Evolutionary conservation across 2,113 vertebrate species (phyloP).

Genomic region (Acrocephalus kingi): DNA sequence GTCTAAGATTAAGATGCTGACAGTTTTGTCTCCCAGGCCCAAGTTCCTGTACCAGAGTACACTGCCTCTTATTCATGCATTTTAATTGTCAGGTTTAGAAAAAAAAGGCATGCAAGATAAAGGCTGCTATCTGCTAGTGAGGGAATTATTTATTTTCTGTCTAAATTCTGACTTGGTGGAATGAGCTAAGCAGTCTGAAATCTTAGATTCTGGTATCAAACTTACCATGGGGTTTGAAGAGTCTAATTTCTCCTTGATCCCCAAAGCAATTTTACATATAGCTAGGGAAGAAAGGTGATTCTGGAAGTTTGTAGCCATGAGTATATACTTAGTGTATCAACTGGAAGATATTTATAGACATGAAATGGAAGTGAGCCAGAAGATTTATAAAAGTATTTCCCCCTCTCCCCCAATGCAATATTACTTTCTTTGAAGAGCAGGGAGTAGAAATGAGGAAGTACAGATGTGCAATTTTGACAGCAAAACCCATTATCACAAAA

Average conservation of each 20-base stretch:
- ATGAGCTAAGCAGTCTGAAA: background rate
- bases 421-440: background rate
- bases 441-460: background rate
- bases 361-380: background rate
- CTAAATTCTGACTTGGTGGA: background rate
- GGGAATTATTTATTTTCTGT: background rate
- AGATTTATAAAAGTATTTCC: background rate
- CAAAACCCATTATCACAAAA: constrained; percentile 14
- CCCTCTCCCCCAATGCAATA: background rate
- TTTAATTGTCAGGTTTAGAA: background rate
- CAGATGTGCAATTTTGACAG: constrained; percentile 1
- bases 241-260: background rate
- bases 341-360: background rate
- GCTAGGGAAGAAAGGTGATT: background rate
- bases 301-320: background rate
- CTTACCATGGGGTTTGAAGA: background rate
- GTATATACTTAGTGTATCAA: background rate
- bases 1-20: constrained; percentile 27
- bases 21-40: constrained; percentile 3
- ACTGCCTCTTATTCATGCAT: background rate
- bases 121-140: constrained; percentile 16
- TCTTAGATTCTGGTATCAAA: background rate
- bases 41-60: background rate
- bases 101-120: constrained; percentile 10
- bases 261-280: background rate